phyloP scores from a whole-genome alignment of 2,113 vertebrate species.

The Proterorhinus semilunaris region DNA sequence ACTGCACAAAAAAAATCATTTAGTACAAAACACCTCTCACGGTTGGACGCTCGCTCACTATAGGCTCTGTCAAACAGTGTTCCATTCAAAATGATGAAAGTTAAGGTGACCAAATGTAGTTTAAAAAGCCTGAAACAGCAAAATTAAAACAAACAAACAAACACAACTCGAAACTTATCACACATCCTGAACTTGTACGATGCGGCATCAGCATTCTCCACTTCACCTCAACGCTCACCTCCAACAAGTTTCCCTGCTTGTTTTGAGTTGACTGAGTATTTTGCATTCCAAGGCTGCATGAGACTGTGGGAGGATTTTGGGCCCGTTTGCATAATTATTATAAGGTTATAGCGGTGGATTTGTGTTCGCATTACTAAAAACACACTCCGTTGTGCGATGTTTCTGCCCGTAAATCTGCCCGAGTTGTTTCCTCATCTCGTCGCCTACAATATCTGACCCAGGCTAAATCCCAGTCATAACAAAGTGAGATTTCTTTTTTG shows the following conservation, averaged over 20 bases:
- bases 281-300: background rate
- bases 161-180: background rate
- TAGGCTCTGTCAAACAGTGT: background rate
- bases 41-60: background rate
- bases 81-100: too few relatives aligned
- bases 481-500: background rate
- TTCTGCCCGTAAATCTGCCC: background rate
- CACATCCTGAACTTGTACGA: background rate
- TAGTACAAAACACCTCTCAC: background rate
- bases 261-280: constrained; percentile 11
- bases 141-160: background rate
- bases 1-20: background rate
- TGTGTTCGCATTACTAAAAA: constrained; percentile 6
- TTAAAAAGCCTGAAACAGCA: background rate
- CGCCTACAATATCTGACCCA: constrained; percentile 46
- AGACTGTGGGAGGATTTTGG: background rate
- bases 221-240: background rate
- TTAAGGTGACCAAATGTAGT: background rate
- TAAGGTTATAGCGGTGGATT: constrained; percentile 3
- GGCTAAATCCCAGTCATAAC: constrained; percentile 42
- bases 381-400: constrained; percentile 1
- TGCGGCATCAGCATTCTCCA: constrained; percentile 1
- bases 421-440: constrained; percentile 33
- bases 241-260: background rate
- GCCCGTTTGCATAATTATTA: background rate